Conservation (phyloP, 2,888 invertebrate species). For the Coremacera marginata region DNA sequence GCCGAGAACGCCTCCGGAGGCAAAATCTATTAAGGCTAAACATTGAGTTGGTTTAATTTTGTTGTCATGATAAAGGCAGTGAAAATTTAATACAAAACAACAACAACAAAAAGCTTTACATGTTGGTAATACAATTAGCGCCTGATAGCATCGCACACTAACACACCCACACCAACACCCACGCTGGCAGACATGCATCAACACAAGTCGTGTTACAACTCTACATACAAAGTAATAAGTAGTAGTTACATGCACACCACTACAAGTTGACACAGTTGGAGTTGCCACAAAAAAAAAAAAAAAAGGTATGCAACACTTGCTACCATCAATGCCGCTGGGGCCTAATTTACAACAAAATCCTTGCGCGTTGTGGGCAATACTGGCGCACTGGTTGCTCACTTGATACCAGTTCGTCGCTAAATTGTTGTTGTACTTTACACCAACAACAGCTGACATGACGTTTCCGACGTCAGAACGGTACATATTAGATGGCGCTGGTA, state of each 20-base stretch:
- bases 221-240: neutral
- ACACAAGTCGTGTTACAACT: neutral
- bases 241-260: neutral
- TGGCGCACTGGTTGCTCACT: neutral
- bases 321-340: neutral
- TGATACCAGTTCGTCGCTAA: neutral
- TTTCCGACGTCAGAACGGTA: constrained; percentile 10
- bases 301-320: constrained; percentile 14
- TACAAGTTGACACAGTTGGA: constrained; percentile 10
- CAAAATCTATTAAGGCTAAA: neutral
- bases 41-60: neutral
- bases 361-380: neutral
- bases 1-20: neutral
- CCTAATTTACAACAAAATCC: constrained; percentile 6
- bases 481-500: neutral
- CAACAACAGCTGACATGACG: constrained; percentile 23
- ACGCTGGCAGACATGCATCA: neutral
- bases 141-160: constrained; percentile 12
- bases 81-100: neutral
- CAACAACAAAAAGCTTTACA: constrained; percentile 18
- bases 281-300: constrained; percentile 4
- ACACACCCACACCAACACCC: constrained; percentile 10
- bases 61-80: neutral
- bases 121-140: constrained; percentile 31
- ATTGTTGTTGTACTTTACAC: neutral